Evolutionary conservation across 2,888 invertebrate genomes (phyloP).

Genomic region (Julus scanicus): DNA sequence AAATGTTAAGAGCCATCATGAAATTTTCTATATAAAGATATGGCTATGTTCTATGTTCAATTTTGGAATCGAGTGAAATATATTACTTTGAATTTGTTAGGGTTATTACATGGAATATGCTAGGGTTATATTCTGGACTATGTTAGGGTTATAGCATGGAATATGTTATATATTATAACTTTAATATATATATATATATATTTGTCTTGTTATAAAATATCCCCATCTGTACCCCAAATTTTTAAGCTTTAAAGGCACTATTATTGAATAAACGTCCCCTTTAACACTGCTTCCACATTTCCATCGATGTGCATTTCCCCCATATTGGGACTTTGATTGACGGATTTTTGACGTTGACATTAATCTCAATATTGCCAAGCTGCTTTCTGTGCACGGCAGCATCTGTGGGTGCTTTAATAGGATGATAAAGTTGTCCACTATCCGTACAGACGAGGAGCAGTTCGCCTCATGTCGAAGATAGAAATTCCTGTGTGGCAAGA

Average conservation of each 20-base stretch:
- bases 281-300: background rate
- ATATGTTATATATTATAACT: background rate
- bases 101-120: background rate
- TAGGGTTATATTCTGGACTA: background rate
- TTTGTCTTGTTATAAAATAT: background rate
- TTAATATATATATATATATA: background rate
- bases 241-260: background rate
- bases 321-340: slow-evolving; percentile 40
- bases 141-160: background rate
- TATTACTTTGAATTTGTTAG: background rate
- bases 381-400: background rate
- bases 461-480: background rate
- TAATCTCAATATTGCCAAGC: slow-evolving; percentile 43
- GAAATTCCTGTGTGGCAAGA: background rate
- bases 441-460: background rate
- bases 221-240: background rate
- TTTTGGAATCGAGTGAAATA: background rate
- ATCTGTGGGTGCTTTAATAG: slow-evolving; percentile 40
- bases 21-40: background rate
- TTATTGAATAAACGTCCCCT: slow-evolving; percentile 20
- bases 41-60: background rate
- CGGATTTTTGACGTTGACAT: slow-evolving; percentile 39
- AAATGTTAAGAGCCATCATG: background rate
- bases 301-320: background rate
- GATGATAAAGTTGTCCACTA: slow-evolving; percentile 26